Evolutionary conservation across 2,888 invertebrate species (phyloP), one percentile per base, ranked within the genome.

Genomic region (Heliconius ethilla): DNA sequence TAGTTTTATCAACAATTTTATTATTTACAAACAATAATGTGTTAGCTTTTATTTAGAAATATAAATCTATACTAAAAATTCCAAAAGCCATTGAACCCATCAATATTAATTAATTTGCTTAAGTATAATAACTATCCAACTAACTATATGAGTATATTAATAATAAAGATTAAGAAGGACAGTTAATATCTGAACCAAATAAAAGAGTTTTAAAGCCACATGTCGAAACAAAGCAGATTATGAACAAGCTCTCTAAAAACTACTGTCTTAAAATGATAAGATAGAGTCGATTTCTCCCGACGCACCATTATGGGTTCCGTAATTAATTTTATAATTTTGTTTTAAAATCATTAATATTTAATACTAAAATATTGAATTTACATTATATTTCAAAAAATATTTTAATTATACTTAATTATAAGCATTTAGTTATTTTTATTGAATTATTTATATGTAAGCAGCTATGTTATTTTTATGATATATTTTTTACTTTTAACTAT

Each of bases 181-280:
- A n/a, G 65, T 72, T 51, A 70, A 70, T 59, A 27, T 37, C 55
- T 77, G 51, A 59, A 40, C 55, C 10, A 59, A n/a, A 75, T 72
- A 63, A 79, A 79, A 73, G 77, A 76, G 77, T 77, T 81, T 78
- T 80, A 75, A 78, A 76, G 33, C 70, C 70, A 77, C 66, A 75
- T 76, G 70, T 77, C 77, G 72, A 81, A 82, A 83, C 83, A 81
- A 81, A 77, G 82, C 75, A 76, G 83, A 83, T 83, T 83, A 82
- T 74, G 81, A 63, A 63, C 77, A 81, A 82, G 76, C 84, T 77
- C 78, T 72, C 82, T 83, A 82, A 84, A 82, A 83, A 78, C 83
- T 82, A 82, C 80, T 82, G 77, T 74, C 75, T 75, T 33, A 72
- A 70, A 66, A 51, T 40, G 80, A 78, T 80, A 75, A 73, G 25